Evolutionary conservation across 2,797 vertebrate species (phyloP).

Genomic region (Poecile montanus): DNA sequence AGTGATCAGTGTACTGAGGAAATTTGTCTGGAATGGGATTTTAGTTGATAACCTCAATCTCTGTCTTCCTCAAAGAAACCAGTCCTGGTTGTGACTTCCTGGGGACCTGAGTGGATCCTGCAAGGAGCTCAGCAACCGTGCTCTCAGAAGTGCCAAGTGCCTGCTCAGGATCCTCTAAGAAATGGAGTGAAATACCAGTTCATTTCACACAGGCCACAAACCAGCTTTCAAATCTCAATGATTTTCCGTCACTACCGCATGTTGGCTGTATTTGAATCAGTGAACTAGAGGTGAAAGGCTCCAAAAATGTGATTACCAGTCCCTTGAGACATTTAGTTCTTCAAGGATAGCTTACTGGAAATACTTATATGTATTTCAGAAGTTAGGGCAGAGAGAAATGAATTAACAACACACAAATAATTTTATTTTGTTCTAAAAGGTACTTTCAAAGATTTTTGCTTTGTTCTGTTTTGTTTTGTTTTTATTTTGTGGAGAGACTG

Average conservation of each 20-base stretch:
- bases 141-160: not conserved
- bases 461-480: rapidly evolving
- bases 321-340: not conserved
- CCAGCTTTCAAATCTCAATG: slow-evolving; percentile 29
- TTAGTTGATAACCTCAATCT: not conserved
- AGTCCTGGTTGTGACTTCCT: rapidly evolving
- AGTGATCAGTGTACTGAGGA: not conserved
- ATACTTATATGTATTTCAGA: not conserved
- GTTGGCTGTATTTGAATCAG: slow-evolving; percentile 30
- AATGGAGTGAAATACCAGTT: slow-evolving; percentile 14
- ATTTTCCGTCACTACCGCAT: slow-evolving; percentile 40
- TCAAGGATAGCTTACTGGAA: slow-evolving; percentile 9
- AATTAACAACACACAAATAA: not conserved
- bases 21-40: not conserved
- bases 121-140: not conserved
- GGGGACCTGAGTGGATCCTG: not conserved
- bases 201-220: slow-evolving; percentile 20
- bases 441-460: not conserved
- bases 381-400: not conserved
- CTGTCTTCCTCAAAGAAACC: not conserved
- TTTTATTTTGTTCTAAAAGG: not conserved
- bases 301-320: slow-evolving; percentile 28
- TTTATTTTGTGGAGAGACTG: not conserved
- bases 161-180: not conserved
- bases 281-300: slow-evolving; percentile 52